These are phyloP conservation scores for Erannis defoliaria DNA, from an alignment of 2,888 invertebrate genomes.

Conservation along the genomic window DNA sequence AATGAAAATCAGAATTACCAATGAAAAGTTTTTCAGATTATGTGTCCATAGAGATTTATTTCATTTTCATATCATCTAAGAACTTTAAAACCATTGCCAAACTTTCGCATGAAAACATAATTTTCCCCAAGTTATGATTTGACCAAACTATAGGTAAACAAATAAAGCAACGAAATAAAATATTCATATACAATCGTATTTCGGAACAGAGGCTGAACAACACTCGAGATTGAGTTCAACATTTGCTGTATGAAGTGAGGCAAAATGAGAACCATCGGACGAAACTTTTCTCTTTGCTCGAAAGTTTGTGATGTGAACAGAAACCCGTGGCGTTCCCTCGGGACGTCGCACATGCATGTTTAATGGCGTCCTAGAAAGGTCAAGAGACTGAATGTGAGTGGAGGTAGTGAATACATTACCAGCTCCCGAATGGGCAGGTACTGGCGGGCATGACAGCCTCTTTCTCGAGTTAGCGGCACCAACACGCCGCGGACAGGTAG, in stretches of 20 bases:
- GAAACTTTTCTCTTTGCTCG: conserved; percentile 80
- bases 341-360: conserved; percentile 80
- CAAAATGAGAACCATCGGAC: conserved; percentile 73
- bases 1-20: too few relatives aligned
- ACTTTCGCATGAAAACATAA: conserved; percentile 6
- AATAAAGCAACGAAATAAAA: conserved; percentile 45
- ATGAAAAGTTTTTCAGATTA: too few relatives aligned
- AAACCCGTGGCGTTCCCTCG: conserved; percentile 71
- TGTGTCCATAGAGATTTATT: background rate
- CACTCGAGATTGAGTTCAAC: conserved; percentile 60
- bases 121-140: conserved; percentile 16
- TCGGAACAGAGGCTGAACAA: conserved; percentile 55
- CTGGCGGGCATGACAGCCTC: conserved; percentile 70
- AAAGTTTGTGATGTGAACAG: conserved; percentile 80
- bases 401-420: conserved; percentile 81
- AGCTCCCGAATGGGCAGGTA: conserved; percentile 68
- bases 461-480: conserved; percentile 68
- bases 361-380: conserved; percentile 84
- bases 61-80: background rate
- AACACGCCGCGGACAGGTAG: conserved; percentile 77
- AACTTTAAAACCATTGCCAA: background rate
- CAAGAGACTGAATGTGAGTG: conserved; percentile 77
- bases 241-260: conserved; percentile 66
- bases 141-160: conserved; percentile 28
- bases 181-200: conserved; percentile 50